These are phyloP conservation scores for Merluccius polli DNA, from an alignment of 2,797 vertebrate genomes.

Conservation along the genomic window DNA sequence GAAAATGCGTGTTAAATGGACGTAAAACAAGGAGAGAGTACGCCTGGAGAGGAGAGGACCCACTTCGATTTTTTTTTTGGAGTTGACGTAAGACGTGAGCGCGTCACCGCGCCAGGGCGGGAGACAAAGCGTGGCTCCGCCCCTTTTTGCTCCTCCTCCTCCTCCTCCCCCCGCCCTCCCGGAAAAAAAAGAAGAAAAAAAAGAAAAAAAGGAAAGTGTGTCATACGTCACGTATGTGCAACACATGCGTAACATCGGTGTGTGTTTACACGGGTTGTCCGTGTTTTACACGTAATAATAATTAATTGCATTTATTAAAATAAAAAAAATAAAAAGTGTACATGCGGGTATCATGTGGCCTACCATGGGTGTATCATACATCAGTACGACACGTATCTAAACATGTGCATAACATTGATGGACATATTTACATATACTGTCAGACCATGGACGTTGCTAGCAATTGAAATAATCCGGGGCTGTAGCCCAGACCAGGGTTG, in stretches of 20 bases:
- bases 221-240: too few species aligned
- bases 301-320: too few species aligned
- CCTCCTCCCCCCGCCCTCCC: too few species aligned
- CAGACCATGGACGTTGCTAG: too few species aligned
- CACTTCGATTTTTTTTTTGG: conserved; percentile 65
- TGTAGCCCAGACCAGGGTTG: too few species aligned
- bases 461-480: too few species aligned
- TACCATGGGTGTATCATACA: not conserved
- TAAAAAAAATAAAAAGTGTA: not conserved
- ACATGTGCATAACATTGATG: not conserved
- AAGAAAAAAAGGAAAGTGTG: too few species aligned
- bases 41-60: conserved; percentile 62
- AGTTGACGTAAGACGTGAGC: conserved; percentile 69
- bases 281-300: too few species aligned
- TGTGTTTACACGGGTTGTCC: too few species aligned
- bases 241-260: too few species aligned
- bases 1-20: conserved; percentile 60
- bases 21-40: conserved; percentile 66
- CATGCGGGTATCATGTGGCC: not conserved
- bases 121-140: conserved; percentile 26
- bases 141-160: not conserved
- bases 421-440: not conserved
- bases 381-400: not conserved
- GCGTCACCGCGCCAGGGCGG: conserved; percentile 50
- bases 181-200: too few species aligned